Conservation (phyloP, 2,797 vertebrate genomes). For the Macroramphosus scolopax region DNA sequence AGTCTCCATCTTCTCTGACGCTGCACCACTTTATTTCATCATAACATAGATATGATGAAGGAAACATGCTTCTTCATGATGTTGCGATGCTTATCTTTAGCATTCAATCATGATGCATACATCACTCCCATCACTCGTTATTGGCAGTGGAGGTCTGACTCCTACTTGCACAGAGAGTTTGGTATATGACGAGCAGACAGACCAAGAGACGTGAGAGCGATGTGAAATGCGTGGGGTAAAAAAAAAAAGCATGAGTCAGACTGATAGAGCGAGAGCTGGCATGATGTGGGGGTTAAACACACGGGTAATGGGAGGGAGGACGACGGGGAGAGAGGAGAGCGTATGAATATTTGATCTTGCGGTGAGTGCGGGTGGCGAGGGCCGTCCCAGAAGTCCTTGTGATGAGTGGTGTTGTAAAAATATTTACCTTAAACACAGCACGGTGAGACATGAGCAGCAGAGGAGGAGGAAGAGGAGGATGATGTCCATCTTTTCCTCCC, state of each 20-base stretch:
- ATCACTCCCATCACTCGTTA: too few species aligned
- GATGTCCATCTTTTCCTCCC: slow-evolving; percentile 19
- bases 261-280: slow-evolving; percentile 36
- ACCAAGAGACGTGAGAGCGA: too few species aligned
- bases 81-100: too few species aligned
- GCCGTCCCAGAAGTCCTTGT: slow-evolving; percentile 73
- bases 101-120: too few species aligned
- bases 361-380: slow-evolving; percentile 33
- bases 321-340: slow-evolving; percentile 24
- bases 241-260: slow-evolving; percentile 24
- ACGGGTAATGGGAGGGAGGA: slow-evolving; percentile 30
- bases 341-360: slow-evolving; percentile 86
- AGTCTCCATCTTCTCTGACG: too few species aligned
- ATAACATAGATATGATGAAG: not conserved
- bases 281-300: slow-evolving; percentile 59
- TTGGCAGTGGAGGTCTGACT: too few species aligned
- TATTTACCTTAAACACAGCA: slow-evolving; percentile 86
- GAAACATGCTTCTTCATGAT: not conserved
- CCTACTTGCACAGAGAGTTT: too few species aligned
- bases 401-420: slow-evolving; percentile 81
- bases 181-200: too few species aligned
- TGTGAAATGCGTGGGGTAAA: too few species aligned
- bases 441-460: slow-evolving; percentile 68
- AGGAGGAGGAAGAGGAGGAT: slow-evolving; percentile 51
- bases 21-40: not conserved